A percentile compares a stretch with the other conserved stretches of the same genome.
phyloP scores from a whole-genome alignment of 2,113 vertebrate species.

The Amia ocellicauda region DNA sequence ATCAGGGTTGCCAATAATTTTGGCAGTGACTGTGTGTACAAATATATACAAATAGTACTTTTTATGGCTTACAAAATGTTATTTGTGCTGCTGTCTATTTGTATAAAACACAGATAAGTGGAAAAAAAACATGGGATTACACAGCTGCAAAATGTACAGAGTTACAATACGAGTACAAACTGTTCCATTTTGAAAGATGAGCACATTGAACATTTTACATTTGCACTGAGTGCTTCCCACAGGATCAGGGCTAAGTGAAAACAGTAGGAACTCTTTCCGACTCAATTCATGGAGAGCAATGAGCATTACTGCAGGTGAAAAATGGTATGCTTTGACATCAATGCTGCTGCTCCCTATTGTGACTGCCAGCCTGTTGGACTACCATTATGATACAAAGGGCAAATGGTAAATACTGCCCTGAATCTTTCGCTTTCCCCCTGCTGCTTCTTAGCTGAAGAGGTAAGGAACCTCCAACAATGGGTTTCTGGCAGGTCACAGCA shows the following conservation, averaged over 20 bases:
- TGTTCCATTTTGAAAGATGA: neutral
- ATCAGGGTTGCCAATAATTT: no score
- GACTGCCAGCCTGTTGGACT: neutral
- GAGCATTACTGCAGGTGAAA: neutral
- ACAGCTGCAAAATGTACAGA: neutral
- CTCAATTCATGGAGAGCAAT: neutral
- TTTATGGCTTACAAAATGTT: no score
- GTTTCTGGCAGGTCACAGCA: neutral
- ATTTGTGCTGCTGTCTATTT: neutral
- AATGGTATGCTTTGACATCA: neutral
- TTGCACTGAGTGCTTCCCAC: no score
- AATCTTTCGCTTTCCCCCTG: neutral
- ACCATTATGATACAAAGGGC: neutral
- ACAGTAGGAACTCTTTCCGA: conserved; percentile 1
- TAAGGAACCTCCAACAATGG: neutral
- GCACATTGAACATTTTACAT: neutral
- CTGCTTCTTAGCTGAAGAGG: neutral
- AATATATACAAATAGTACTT: no score
- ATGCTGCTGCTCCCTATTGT: neutral
- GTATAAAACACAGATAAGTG: neutral
- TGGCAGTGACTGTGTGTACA: no score
- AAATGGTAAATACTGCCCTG: neutral
- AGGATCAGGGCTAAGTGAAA: neutral
- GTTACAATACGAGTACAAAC: neutral
- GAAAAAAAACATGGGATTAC: neutral